These are phyloP conservation scores for Himalopsyche kuldschensis DNA, from an alignment of 2,888 invertebrate genomes.

Conservation along the genomic window DNA sequence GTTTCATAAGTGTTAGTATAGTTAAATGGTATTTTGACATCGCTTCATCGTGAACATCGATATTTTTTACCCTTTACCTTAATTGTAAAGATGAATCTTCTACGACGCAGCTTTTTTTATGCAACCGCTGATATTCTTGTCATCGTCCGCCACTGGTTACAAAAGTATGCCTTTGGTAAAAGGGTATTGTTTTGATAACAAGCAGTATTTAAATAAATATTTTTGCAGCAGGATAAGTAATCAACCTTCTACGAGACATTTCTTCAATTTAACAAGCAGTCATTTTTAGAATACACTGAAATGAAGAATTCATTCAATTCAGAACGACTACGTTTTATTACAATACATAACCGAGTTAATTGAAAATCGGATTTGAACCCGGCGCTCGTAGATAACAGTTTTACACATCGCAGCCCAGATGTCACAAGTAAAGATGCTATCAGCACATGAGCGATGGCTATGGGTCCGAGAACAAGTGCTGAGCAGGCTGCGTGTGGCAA, in stretches of 20 bases:
- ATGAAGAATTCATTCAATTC: not conserved
- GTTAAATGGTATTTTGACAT: no score
- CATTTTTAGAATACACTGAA: not conserved
- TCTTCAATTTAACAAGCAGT: not conserved
- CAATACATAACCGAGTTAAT: slow-evolving; percentile 29
- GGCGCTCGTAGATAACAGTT: slow-evolving; percentile 22
- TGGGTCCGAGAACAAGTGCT: slow-evolving; percentile 34
- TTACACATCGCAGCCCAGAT: slow-evolving; percentile 32
- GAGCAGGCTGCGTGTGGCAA: slow-evolving; percentile 28
- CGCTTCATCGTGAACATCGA: no score
- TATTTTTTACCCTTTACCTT: no score
- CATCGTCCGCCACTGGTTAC: no score
- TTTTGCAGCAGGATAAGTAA: no score
- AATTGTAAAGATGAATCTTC: no score
- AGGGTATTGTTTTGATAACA: no score
- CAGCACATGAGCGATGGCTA: slow-evolving; percentile 37
- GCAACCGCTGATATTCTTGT: no score
- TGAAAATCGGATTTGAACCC: slow-evolving; percentile 30
- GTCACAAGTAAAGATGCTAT: slow-evolving; percentile 35
- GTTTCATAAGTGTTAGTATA: no score
- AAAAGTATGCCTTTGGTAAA: no score
- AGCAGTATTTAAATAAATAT: no score
- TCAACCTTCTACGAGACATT: not conserved
- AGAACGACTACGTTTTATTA: not conserved
- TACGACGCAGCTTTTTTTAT: no score